Evolutionary conservation across 2,113 vertebrate species (phyloP), one percentile per base, ranked within the genome.

Genomic region (Alexandromys fortis): DNA sequence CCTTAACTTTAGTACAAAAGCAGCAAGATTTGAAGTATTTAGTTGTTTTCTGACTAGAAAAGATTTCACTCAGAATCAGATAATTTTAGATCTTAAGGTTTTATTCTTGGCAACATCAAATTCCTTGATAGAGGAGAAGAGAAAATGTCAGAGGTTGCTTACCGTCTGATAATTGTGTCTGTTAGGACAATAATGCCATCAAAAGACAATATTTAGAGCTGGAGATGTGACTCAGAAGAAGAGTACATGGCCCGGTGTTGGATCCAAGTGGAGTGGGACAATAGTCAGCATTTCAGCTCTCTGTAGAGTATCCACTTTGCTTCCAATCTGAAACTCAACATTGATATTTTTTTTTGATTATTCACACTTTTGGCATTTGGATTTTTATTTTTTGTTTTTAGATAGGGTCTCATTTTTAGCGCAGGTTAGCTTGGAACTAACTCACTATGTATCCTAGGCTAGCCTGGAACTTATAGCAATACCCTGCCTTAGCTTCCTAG

Each of bases 81-180:
- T 93, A 45, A 96, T 92, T 96, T 97, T 97, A 70, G 45, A 68
- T 90, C 73, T 52, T 90, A 73, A 68, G 70, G 75, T 89, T 96
- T 94, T 70, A 47, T 94, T 96, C 73, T 86, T 88, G 90, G 14
- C 33, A 95, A 55, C 49, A 78, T 92, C 72, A 79, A 72, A 86
- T 97, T 91, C 68, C 89, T 94, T 96, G 86, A 35, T 77, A 65
- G 81, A 92, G 49, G 28, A 94, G 72, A 85, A 94, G 47, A 55
- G 52, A 79, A 35, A 97, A 72, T 95, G 61, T 90, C 83, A 72
- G 81, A 92, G 7, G 3, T 96, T 94, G 45, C 47, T 96, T 88
- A 73, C 70, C 16, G 86, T 94, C 58, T 86, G 63, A 81, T 96
- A 49, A 83, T 96, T 93, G 38, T 95, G 70, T 95, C 95, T 86